These are phyloP conservation scores for Cataglyphis altisquamis DNA, from an alignment of 2,888 invertebrate genomes.

Conservation along the genomic window DNA sequence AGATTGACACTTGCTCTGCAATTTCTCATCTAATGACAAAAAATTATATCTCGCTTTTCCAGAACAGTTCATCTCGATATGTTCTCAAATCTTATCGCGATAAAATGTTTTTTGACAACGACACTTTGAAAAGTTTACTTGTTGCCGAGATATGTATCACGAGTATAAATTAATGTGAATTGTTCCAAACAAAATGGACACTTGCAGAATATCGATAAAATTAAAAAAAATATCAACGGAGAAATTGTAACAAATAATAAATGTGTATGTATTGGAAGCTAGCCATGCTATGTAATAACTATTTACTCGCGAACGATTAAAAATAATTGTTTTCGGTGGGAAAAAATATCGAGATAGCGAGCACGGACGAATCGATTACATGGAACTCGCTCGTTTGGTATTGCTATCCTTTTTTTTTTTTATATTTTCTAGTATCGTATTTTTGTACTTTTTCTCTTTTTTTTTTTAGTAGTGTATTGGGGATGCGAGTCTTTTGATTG, in stretches of 20 bases:
- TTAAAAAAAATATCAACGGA: background rate
- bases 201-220: background rate
- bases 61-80: background rate
- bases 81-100: conserved; percentile 16
- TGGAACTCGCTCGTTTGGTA: conserved; percentile 25
- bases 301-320: conserved; percentile 36
- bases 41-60: background rate
- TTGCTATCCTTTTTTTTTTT: background rate
- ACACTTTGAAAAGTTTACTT: background rate
- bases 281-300: conserved; percentile 24
- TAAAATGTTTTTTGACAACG: background rate
- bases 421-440: conserved; percentile 21
- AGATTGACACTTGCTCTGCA: background rate
- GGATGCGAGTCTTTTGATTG: conserved; percentile 54
- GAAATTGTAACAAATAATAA: background rate
- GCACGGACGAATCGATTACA: conserved; percentile 37
- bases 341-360: background rate
- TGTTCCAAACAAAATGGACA: background rate
- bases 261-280: background rate
- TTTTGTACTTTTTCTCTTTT: conserved; percentile 9
- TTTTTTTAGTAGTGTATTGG: conserved; percentile 36
- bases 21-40: conserved; percentile 18
- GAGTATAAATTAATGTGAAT: background rate
- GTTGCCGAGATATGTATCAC: background rate
- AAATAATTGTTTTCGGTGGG: conserved; percentile 38